Conservation (phyloP, 1,140 invertebrate species). For the Rhynchophorus ferrugineus region DNA sequence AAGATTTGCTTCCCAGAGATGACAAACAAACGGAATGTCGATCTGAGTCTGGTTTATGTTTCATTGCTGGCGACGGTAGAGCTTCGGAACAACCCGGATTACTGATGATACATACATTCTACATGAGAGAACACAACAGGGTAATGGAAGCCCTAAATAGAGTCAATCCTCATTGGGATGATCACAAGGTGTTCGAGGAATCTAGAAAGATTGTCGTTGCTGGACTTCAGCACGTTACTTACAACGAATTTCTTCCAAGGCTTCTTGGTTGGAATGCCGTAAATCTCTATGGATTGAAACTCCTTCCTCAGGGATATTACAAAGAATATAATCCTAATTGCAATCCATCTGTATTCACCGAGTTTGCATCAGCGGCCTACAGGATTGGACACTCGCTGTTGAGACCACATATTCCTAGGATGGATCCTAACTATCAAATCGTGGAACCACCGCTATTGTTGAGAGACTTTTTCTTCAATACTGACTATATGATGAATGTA, state of each 20-base stretch:
- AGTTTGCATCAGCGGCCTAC: conserved; percentile 90
- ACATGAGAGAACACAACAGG: conserved; percentile 84
- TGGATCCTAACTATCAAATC: conserved; percentile 72
- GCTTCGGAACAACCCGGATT: conserved; percentile 81
- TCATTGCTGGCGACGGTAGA: conserved; percentile 74
- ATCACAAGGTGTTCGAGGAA: conserved; percentile 79
- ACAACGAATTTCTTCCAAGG: conserved; percentile 89
- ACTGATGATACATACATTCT: conserved; percentile 77
- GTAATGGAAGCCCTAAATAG: conserved; percentile 71
- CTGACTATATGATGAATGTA: conserved; percentile 72
- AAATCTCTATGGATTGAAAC: conserved; percentile 76
- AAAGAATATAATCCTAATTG: conserved; percentile 87
- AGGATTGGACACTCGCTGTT: conserved; percentile 91
- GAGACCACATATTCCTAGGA: conserved; percentile 75
- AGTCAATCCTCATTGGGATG: conserved; percentile 85
- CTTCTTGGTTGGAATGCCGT: conserved; percentile 86
- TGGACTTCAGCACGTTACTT: conserved; percentile 86
- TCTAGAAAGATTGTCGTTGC: conserved; percentile 77
- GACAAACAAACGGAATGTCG: conserved; percentile 77
- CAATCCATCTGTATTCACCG: conserved; percentile 86
- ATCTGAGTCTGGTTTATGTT: conserved; percentile 72
- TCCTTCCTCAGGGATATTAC: conserved; percentile 82
- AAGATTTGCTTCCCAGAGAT: conserved; percentile 69
- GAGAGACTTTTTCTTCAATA: conserved; percentile 91
- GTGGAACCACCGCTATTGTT: conserved; percentile 69